Evolutionary conservation across 2,888 invertebrate species (phyloP).

Genomic region (Stenolophus ochropezus): DNA sequence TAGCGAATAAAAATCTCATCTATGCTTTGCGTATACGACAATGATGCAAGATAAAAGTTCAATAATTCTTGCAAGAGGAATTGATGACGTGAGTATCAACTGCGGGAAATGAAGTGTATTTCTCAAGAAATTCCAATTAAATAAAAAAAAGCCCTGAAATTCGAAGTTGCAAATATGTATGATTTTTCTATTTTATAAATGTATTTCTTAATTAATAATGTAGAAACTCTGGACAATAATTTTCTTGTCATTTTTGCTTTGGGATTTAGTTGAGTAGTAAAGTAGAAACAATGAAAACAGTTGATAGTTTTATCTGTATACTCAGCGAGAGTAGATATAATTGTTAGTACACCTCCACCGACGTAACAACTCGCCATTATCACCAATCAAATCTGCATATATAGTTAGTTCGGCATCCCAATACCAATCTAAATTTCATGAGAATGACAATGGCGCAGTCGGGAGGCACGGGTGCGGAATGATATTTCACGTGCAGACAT

Average conservation of each 20-base stretch:
- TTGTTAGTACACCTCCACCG: background rate
- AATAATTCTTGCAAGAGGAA: too few relatives aligned
- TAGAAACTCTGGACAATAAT: too few relatives aligned
- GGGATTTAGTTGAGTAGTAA: background rate
- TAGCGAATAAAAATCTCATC: too few relatives aligned
- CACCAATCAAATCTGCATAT: background rate
- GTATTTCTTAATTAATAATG: too few relatives aligned
- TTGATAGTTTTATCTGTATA: background rate
- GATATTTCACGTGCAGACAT: constrained; percentile 43
- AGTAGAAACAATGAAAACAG: background rate
- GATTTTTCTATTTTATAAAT: too few relatives aligned
- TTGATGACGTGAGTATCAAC: too few relatives aligned
- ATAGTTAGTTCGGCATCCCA: background rate
- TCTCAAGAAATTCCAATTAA: too few relatives aligned
- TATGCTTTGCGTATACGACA: too few relatives aligned
- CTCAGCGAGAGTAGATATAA: background rate
- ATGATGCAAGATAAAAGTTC: too few relatives aligned
- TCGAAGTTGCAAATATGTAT: too few relatives aligned
- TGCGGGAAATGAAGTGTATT: too few relatives aligned
- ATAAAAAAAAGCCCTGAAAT: too few relatives aligned
- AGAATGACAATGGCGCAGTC: constrained; percentile 19
- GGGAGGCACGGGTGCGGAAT: background rate
- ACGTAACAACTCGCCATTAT: background rate
- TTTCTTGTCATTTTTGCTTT: background rate
- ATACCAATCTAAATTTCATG: constrained; percentile 28